phyloP scores from a whole-genome alignment of 2,113 vertebrate genomes.

The Geothlypis trichas region DNA sequence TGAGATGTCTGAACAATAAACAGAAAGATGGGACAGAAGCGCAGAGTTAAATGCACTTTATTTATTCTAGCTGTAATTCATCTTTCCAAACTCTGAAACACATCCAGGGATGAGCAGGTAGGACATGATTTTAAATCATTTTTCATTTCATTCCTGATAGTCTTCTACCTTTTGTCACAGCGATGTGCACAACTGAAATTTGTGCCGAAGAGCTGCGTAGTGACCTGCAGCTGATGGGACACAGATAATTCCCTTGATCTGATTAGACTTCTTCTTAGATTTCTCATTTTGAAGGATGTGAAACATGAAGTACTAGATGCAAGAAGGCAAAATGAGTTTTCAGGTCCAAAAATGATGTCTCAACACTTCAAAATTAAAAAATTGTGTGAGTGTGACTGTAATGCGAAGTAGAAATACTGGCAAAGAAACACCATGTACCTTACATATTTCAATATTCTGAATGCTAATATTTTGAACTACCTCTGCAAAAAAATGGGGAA shows the following conservation, averaged over 20 bases:
- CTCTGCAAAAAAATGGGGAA: neutral
- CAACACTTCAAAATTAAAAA: neutral
- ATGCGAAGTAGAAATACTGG: neutral
- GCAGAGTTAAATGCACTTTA: constrained; percentile 26
- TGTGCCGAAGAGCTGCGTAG: neutral
- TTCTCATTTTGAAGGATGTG: neutral
- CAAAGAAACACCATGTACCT: neutral
- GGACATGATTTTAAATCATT: constrained; percentile 16
- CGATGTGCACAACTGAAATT: neutral
- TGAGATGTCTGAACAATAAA: constrained; percentile 26
- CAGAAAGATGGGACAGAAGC: neutral
- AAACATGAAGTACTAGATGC: neutral
- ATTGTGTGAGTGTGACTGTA: neutral
- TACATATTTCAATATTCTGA: neutral
- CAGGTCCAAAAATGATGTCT: neutral
- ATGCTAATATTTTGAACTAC: neutral
- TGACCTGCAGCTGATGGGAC: neutral
- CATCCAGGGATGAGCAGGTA: constrained; percentile 54
- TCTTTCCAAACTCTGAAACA: constrained; percentile 36
- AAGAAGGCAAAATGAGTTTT: neutral
- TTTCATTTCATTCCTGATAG: neutral
- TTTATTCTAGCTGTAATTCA: constrained; percentile 24
- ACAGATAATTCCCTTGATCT: neutral
- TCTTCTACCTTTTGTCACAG: neutral
- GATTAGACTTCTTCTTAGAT: neutral